Evolutionary conservation across 2,888 invertebrate genomes (phyloP).

Genomic region (Euzophera pinguis): DNA sequence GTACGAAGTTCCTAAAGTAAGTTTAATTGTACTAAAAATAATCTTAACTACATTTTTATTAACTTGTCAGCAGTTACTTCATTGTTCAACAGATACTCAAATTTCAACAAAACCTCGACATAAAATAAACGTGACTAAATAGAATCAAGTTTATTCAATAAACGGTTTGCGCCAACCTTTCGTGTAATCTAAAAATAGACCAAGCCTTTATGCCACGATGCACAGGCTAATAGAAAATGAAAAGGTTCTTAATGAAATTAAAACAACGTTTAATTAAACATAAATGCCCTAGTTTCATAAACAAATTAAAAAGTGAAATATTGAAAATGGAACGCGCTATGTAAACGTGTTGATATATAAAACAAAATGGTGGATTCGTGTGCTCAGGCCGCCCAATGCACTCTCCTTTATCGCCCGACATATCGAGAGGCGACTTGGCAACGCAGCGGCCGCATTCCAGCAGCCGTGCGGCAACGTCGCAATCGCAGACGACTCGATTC

Average conservation of each 20-base stretch:
- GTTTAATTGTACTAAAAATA: too few species aligned
- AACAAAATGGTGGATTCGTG: slow-evolving; percentile 58
- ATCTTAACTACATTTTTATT: too few species aligned
- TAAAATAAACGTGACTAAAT: slow-evolving; percentile 45
- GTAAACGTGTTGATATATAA: slow-evolving; percentile 38
- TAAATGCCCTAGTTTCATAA: not conserved
- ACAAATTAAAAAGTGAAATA: slow-evolving; percentile 11
- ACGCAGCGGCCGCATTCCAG: slow-evolving; percentile 69
- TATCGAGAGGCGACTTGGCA: slow-evolving; percentile 57
- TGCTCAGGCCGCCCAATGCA: slow-evolving; percentile 70
- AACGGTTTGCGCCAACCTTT: slow-evolving; percentile 38
- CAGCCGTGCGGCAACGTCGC: slow-evolving; percentile 63
- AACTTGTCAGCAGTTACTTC: not conserved
- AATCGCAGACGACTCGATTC: slow-evolving; percentile 47
- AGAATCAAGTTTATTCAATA: slow-evolving; percentile 28
- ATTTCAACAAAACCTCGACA: slow-evolving; percentile 16
- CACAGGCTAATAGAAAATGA: slow-evolving; percentile 5
- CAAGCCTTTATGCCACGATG: slow-evolving; percentile 20
- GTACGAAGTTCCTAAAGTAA: too few species aligned
- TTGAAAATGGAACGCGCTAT: slow-evolving; percentile 25
- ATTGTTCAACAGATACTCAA: slow-evolving; percentile 1
- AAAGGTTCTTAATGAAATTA: too few species aligned
- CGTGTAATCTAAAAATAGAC: slow-evolving; percentile 47
- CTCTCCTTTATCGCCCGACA: slow-evolving; percentile 60
- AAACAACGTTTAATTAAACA: not conserved